A percentile compares a stretch with the other conserved stretches of the same genome.
phyloP scores from a whole-genome alignment of 2,113 vertebrate genomes.

The Orcinus orca region DNA sequence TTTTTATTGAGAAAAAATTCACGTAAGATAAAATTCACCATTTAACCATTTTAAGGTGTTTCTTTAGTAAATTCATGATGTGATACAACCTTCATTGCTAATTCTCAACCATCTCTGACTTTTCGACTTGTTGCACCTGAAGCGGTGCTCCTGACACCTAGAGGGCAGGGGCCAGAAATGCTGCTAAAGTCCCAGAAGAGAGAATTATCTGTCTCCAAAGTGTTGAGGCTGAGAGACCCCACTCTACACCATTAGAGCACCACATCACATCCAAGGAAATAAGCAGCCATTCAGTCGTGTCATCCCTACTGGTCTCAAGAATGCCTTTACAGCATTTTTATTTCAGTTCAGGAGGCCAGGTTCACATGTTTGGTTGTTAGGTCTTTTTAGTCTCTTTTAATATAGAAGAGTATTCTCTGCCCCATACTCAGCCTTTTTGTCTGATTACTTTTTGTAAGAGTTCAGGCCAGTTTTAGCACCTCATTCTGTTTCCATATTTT shows the following conservation, averaged over 20 bases:
- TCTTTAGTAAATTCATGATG: not conserved
- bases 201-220: not conserved
- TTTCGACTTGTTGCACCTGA: not conserved
- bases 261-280: not conserved
- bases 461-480: not conserved
- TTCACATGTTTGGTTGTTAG: not conserved
- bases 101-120: not conserved
- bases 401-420: not conserved
- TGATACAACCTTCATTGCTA: not conserved
- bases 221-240: not conserved
- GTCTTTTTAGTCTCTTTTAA: not conserved
- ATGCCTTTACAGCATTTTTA: not conserved
- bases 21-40: not conserved
- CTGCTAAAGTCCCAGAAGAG: not conserved
- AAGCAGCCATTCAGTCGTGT: not conserved
- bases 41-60: not conserved
- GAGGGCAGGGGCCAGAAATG: slow-evolving; percentile 25
- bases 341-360: not conserved
- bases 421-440: not conserved
- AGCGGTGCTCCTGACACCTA: not conserved
- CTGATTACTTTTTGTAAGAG: not conserved
- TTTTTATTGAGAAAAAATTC: slow-evolving; percentile 30
- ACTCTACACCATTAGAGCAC: not conserved
- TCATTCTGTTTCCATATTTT: too few relatives aligned
- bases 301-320: not conserved